These are phyloP conservation scores for Upupa epops DNA, from an alignment of 2,113 vertebrate genomes.

Conservation along the genomic window DNA sequence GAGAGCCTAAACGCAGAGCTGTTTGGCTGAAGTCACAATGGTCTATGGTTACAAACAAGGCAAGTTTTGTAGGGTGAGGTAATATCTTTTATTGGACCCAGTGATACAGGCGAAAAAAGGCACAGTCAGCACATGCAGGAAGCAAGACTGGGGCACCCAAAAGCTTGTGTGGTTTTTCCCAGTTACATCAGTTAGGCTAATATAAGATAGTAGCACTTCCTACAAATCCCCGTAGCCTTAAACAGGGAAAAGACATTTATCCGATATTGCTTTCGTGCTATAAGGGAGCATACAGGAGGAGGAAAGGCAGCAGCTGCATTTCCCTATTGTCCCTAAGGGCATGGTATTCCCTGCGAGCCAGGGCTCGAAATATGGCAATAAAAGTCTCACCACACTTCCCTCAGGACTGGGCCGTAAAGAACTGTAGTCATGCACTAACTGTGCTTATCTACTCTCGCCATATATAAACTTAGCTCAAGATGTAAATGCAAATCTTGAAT, in stretches of 20 bases:
- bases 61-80: constrained; percentile 3
- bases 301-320: neutral
- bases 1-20: neutral
- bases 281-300: neutral
- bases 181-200: neutral
- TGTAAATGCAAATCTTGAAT: constrained; percentile 52
- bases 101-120: neutral
- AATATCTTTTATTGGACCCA: neutral
- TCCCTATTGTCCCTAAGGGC: neutral
- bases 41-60: constrained; percentile 15
- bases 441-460: neutral
- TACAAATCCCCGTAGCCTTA: neutral
- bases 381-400: neutral
- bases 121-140: neutral
- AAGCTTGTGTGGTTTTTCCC: neutral
- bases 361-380: neutral
- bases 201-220: neutral
- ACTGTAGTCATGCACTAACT: neutral
- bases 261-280: neutral
- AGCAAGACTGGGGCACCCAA: neutral
- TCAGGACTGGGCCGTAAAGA: neutral
- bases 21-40: constrained; percentile 6
- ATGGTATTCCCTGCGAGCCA: neutral
- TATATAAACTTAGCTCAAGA: neutral
- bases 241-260: neutral